Evolutionary conservation across 1,140 invertebrate species (phyloP).

Genomic region (Heliothis virescens): DNA sequence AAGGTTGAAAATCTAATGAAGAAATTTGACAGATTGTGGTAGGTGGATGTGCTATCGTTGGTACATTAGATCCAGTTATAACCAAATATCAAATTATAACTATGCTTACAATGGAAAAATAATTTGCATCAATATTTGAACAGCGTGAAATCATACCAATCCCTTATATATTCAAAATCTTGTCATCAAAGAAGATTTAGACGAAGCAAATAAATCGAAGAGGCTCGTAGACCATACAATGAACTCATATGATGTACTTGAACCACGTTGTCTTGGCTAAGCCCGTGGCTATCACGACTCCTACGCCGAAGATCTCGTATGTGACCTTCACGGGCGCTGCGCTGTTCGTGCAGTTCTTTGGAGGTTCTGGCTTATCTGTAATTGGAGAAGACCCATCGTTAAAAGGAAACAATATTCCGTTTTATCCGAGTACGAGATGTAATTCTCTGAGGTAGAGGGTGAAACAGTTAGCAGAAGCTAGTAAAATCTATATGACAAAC

Average conservation of each 20-base stretch:
- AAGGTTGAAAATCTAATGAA: too few relatives aligned
- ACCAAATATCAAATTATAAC: too few relatives aligned
- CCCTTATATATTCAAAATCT: not conserved
- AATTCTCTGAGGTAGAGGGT: too few relatives aligned
- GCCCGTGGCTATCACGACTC: slow-evolving; percentile 60
- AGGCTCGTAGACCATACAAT: slow-evolving; percentile 15
- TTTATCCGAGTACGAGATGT: too few relatives aligned
- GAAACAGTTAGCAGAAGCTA: too few relatives aligned
- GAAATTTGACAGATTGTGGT: too few relatives aligned
- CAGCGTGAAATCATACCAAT: not conserved
- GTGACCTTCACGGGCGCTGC: slow-evolving; percentile 58
- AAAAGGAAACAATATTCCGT: not conserved
- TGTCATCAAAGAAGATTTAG: slow-evolving; percentile 10
- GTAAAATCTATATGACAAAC: too few relatives aligned
- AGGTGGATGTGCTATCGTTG: too few relatives aligned
- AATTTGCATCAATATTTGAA: not conserved
- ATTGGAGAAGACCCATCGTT: slow-evolving; percentile 35
- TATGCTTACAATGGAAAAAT: too few relatives aligned
- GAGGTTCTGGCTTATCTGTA: slow-evolving; percentile 77
- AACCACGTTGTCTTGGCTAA: slow-evolving; percentile 63
- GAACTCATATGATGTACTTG: slow-evolving; percentile 62
- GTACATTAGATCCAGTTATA: too few relatives aligned
- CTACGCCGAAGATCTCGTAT: slow-evolving; percentile 57
- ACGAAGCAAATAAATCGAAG: slow-evolving; percentile 38
- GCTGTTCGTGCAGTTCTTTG: slow-evolving; percentile 76